Base-by-base conservation (phyloP, 2,113 vertebrate genomes). In the Chamaetylas fuelleborni region DNA sequence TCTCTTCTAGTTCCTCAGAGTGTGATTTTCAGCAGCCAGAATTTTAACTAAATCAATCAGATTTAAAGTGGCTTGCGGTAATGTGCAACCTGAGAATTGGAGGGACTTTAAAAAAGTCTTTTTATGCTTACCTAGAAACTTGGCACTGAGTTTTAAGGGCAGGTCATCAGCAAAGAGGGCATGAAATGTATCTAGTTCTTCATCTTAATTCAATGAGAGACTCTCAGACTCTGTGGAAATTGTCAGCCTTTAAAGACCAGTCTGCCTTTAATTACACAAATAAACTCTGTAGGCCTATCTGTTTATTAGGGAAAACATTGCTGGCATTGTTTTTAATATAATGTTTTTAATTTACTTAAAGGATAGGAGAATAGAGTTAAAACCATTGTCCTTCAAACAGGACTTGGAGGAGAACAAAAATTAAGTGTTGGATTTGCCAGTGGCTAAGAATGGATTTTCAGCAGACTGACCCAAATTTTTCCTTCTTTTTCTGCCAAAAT, bases 261-360 rank as follows among this genome's bases (percentile, higher is more conserved):
- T 69, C 76, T 95, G 77, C 53, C 88, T 81, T 92, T 90, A 95
- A 91, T 96, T 95, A 96, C 69, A 66, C 57, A 94, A 95, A 78
- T 81, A 93, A 97, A 95, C 67, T 80, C 54, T 87, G 60, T 47
- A 84, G 81, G 78, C 62, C 73, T 96, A 76, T 94, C 86, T 78
- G 72, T 81, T 82, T 93, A 86, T 97, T 93, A 96, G 69, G 53
- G 56, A 96, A 95, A 96, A 88, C 88, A 88, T 93, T 86, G 65
- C 45, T 96, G 92, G 82, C 90, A 88, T 88, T 93, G 90, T 74
- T 95, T 96, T 88, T 93, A 95, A 93, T 86, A 79, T 45, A 78
- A 67, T 92, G 90, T 88, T 96, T 96, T 96, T 65, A 92, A 96
- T 96, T 92, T 93, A 71, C 76, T 90, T 86, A 86, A 93, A 92